Evolutionary conservation across 2,888 invertebrate species (phyloP), one percentile per base, ranked within the genome.

Genomic region (Augochlorella aurata): DNA sequence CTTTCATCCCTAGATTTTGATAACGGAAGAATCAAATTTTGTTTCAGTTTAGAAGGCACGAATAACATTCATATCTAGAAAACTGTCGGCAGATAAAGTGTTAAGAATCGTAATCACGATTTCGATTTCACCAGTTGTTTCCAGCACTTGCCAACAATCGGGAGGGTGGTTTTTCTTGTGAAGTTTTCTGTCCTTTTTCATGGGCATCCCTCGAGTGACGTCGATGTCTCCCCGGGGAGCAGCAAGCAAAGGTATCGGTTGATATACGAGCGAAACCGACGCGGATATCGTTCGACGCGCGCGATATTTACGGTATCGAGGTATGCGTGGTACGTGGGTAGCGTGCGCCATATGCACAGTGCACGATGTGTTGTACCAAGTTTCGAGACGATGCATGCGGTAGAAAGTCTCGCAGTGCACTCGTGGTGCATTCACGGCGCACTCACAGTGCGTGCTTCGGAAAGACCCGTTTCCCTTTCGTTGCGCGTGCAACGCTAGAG

Each of bases 251-350:
- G 67, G 71, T 9, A 24, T 63, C 24, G 49, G 66, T 58, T 76
- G 74, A 88, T 81, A 77, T 82, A 82, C 80, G 86, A 77, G 85
- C 73, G 12, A 66, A 49, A 29, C 45, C 52, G 78, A 75, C 82
- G 82, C 84, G 83, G 83, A 86, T 86, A 86, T 87, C 85, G 79
- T 58, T 47, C 76, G 79, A 76, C 73, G 58, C 70, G 49, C 49
- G 66, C 69, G 74, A 81, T 87, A 86, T 86, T 86, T 81, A 87
- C 81, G 87, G 63, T 82, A 87, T 82, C 84, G 79, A 61, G 71
- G 79, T 79, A 87, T 79, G 81, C 38, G 71, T 63, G 63, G 38
- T 68, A 70, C 79, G 63, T 54, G 72, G 74, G 54, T 49, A 49
- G 52, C 71, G 67, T 44, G 38, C 24, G 52, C 73, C 66, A 29